A percentile compares a stretch with the other conserved stretches of the same genome.
Evolutionary conservation across 2,888 invertebrate species (phyloP).

Genomic region (Lutraria lutraria): DNA sequence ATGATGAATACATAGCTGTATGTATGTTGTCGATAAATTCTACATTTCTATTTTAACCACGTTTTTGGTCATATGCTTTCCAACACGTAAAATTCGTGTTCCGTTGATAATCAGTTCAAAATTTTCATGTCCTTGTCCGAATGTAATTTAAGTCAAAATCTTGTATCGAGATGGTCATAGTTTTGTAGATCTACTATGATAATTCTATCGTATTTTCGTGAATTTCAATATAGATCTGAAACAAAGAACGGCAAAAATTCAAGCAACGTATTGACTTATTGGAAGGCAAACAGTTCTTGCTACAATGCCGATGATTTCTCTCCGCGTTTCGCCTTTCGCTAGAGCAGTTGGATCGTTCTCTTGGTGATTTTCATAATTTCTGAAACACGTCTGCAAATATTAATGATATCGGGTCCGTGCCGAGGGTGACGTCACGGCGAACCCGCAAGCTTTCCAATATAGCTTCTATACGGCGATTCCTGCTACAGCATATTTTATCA

Average conservation of each 20-base stretch:
- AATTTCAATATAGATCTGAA: slow-evolving; percentile 18
- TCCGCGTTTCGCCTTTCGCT: slow-evolving; percentile 40
- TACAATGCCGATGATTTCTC: slow-evolving; percentile 47
- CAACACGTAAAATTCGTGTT: background rate
- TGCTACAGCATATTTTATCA: slow-evolving; percentile 67
- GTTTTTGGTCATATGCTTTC: background rate
- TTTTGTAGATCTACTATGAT: background rate
- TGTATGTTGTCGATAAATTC: background rate
- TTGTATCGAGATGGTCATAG: background rate
- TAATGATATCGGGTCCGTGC: slow-evolving; percentile 83
- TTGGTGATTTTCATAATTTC: slow-evolving; percentile 81
- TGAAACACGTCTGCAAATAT: slow-evolving; percentile 79
- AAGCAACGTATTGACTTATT: slow-evolving; percentile 63
- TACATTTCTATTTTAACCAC: background rate
- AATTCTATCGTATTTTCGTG: background rate
- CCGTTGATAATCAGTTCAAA: background rate
- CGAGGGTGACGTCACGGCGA: slow-evolving; percentile 80
- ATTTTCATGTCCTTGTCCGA: background rate
- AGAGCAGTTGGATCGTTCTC: slow-evolving; percentile 45
- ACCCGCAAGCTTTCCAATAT: slow-evolving; percentile 74
- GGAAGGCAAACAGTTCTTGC: slow-evolving; percentile 53
- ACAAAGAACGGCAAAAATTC: slow-evolving; percentile 23
- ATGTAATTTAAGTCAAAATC: slow-evolving; percentile 8
- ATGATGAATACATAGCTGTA: background rate
- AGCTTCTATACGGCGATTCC: slow-evolving; percentile 56